Percentiles rank a stretch among this genome's conserved stretches.
Conservation (phyloP, 2,797 vertebrate species). For the Apogon hyalosoma region DNA sequence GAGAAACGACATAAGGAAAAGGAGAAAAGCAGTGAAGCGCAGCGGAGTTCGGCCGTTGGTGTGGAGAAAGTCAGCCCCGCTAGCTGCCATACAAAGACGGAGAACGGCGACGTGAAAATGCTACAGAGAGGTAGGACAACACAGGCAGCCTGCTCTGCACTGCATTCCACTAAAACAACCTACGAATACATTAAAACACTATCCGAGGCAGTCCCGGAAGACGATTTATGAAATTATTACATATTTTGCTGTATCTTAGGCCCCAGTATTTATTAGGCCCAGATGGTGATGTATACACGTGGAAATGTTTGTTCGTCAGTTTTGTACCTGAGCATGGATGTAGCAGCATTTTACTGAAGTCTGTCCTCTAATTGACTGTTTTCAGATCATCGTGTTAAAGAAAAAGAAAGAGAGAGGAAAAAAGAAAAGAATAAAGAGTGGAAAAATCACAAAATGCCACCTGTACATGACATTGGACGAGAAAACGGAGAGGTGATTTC, state of each 20-base stretch:
- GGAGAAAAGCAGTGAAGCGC: slow-evolving; percentile 82
- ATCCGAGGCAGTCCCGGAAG: fast-evolving
- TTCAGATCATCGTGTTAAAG: slow-evolving; percentile 71
- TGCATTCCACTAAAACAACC: neutral
- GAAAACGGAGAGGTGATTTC: slow-evolving; percentile 92
- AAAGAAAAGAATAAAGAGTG: slow-evolving; percentile 89
- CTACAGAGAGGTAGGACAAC: slow-evolving; percentile 84
- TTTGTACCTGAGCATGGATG: slow-evolving; percentile 23
- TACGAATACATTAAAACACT: fast-evolving
- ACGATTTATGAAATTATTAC: slow-evolving; percentile 32
- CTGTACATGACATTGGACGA: slow-evolving; percentile 89
- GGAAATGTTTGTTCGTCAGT: slow-evolving; percentile 72
- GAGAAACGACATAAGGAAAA: slow-evolving; percentile 88
- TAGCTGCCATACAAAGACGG: slow-evolving; percentile 86
- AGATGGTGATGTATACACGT: slow-evolving; percentile 72
- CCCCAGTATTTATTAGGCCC: slow-evolving; percentile 77
- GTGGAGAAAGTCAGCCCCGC: slow-evolving; percentile 81
- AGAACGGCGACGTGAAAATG: slow-evolving; percentile 90
- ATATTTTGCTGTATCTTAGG: slow-evolving; percentile 53
- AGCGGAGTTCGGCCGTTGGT: slow-evolving; percentile 76
- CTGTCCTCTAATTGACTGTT: neutral
- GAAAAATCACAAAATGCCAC: slow-evolving; percentile 89
- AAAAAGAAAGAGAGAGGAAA: slow-evolving; percentile 90
- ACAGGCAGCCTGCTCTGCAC: neutral
- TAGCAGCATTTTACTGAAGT: slow-evolving; percentile 27